These are phyloP conservation scores for Cheilosia grossa DNA, from an alignment of 2,888 invertebrate species.

Conservation along the genomic window DNA sequence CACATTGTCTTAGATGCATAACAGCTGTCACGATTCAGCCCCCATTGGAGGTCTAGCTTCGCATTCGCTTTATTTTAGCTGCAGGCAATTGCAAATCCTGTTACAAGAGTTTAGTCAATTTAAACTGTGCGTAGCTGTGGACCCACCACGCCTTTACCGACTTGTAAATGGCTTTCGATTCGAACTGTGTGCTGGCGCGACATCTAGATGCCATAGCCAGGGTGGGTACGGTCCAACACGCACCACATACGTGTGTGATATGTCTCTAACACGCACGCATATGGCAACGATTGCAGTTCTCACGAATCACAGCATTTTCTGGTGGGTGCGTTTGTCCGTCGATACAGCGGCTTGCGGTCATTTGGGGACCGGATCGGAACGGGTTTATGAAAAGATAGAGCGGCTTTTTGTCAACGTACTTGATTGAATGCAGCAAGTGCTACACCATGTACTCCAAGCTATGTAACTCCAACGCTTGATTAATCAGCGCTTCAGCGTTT, in stretches of 20 bases:
- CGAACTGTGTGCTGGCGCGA: conserved; percentile 48
- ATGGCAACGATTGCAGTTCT: conserved; percentile 16
- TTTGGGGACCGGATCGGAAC: conserved; percentile 55
- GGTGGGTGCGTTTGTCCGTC: conserved; percentile 54
- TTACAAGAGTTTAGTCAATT: conserved; percentile 43
- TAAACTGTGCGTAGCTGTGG: conserved; percentile 52
- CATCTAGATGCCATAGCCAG: conserved; percentile 30
- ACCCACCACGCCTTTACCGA: conserved; percentile 66
- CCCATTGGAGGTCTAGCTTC: conserved; percentile 32
- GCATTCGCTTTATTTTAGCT: conserved; percentile 39
- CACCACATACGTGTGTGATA: conserved; percentile 46
- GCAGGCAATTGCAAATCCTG: conserved; percentile 64
- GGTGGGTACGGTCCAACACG: conserved; percentile 54
- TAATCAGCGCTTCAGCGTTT: conserved; percentile 49
- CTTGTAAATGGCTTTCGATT: conserved; percentile 46
- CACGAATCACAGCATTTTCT: conserved; percentile 37
- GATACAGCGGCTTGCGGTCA: conserved; percentile 50
- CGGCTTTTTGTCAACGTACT: conserved; percentile 48
- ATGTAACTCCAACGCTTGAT: conserved; percentile 72
- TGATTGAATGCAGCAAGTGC: conserved; percentile 68
- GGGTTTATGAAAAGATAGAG: conserved; percentile 47
- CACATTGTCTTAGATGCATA: conserved; percentile 62
- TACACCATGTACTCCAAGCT: conserved; percentile 30
- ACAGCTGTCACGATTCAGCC: conserved; percentile 60
- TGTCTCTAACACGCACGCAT: conserved; percentile 47